phyloP scores from a whole-genome alignment of 2,113 vertebrate genomes.

The Haliaeetus leucogaster region DNA sequence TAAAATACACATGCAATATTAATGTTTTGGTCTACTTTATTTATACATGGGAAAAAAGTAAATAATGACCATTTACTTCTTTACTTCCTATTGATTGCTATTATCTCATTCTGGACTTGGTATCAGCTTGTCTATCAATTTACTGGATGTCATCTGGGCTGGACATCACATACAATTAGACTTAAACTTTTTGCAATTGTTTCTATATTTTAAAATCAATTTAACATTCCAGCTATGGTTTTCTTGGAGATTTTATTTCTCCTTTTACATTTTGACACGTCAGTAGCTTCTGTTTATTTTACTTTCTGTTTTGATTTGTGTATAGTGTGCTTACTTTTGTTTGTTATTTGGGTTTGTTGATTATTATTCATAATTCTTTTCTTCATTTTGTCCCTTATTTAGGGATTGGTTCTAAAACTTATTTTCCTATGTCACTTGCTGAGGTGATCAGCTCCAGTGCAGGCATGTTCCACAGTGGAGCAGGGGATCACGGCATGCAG shows the following conservation, averaged over 20 bases:
- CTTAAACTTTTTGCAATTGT: background rate
- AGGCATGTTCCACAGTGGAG: too few relatives aligned
- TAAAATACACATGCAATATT: background rate
- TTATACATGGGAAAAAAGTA: background rate
- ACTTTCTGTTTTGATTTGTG: background rate
- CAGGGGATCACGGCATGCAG: too few relatives aligned
- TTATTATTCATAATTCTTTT: background rate
- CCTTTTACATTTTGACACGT: background rate
- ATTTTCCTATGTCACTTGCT: background rate
- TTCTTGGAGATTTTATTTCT: background rate
- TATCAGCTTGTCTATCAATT: background rate
- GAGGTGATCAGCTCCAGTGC: too few relatives aligned
- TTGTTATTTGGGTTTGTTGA: background rate
- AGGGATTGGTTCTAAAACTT: background rate
- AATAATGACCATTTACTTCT: background rate
- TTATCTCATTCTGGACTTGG: background rate
- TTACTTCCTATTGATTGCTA: background rate
- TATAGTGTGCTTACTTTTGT: background rate
- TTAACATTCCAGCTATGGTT: background rate
- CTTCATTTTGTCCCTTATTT: background rate
- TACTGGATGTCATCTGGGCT: background rate
- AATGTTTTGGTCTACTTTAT: background rate
- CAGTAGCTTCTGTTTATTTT: background rate
- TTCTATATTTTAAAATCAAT: background rate
- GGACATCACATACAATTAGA: background rate